Conservation (phyloP, 2,888 invertebrate genomes). For the Sesamia inferens region DNA sequence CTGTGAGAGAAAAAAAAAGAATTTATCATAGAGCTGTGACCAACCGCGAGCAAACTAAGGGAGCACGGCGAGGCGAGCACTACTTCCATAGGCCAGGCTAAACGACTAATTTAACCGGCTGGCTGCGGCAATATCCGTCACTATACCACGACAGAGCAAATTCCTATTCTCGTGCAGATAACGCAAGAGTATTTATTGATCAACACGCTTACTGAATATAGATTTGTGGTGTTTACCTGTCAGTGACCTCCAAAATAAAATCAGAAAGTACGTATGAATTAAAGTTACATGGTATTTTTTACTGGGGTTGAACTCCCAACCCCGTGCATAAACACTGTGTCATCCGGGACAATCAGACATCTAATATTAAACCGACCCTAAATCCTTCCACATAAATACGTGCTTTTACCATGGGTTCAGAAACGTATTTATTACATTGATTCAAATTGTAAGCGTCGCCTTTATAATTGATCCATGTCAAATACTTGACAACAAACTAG, state of each 20-base stretch:
- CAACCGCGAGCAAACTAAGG: too few species aligned
- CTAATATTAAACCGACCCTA: not conserved
- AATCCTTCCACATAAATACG: not conserved
- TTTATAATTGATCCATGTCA: not conserved
- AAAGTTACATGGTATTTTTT: not conserved
- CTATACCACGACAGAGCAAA: not conserved
- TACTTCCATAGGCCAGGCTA: too few species aligned
- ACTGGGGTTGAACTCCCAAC: not conserved
- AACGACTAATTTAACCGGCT: too few species aligned
- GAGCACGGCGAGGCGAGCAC: too few species aligned
- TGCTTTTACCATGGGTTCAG: too few species aligned
- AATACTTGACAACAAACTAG: conserved; percentile 7
- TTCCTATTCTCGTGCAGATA: not conserved
- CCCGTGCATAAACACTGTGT: not conserved
- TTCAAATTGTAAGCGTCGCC: not conserved
- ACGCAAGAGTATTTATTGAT: not conserved
- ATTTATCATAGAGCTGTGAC: too few species aligned
- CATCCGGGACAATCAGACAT: not conserved
- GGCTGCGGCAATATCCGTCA: not conserved
- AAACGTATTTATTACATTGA: not conserved
- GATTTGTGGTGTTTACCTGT: not conserved
- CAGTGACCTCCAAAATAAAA: not conserved
- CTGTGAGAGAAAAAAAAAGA: too few species aligned
- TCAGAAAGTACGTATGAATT: not conserved
- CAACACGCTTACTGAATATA: not conserved